Evolutionary conservation across 2,888 invertebrate genomes (phyloP), one percentile per base, ranked within the genome.

Genomic region (Ophion obscuratus): DNA sequence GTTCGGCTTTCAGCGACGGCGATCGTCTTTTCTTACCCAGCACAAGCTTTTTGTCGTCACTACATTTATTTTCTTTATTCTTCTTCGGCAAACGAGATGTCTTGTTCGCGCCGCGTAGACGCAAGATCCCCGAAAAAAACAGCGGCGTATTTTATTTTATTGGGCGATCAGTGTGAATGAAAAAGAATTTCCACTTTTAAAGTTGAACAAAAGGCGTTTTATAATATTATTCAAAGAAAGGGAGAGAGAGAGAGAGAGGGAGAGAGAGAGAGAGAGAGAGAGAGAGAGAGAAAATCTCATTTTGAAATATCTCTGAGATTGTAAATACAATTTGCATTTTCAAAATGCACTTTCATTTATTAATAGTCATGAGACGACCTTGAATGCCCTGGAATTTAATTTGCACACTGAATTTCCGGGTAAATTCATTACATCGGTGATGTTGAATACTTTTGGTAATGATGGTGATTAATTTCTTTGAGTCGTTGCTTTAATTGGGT

Each of bases 401-500:
- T 87, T 86, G 67, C 24, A 67, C 82, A 78, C 66, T 74, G 44
- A 68, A 85, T 81, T 70, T 78, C 74, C 68, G 44, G 66, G 61
- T 70, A 64, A 44, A 86, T 87, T 86, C 84, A 83, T 84, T 83
- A 81, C 44, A 83, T 76, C 79, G 81, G 83, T 76, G 83, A 88
- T 85, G 86, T 86, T 87, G 67, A 88, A 86, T 88, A 87, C 84
- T 86, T 86, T 83, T 78, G 82, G 88, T 86, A 88, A 88, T 88
- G 87, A 88, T 75, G 78, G 86, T 86, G 88, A 88, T 87, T 88
- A 85, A 88, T 88, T 85, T 86, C 85, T 61, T 79, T 78, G 76
- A 75, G 88, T 87, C 85, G 84, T 87, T 87, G 85, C 79, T 87
- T 87, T 27, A 24, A n/a, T 53, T 9, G 62, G 10, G 17, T 61